A percentile compares a stretch with the other conserved stretches of the same genome.
Conservation (phyloP, 2,797 vertebrate species). For the Diplodus sargus region DNA sequence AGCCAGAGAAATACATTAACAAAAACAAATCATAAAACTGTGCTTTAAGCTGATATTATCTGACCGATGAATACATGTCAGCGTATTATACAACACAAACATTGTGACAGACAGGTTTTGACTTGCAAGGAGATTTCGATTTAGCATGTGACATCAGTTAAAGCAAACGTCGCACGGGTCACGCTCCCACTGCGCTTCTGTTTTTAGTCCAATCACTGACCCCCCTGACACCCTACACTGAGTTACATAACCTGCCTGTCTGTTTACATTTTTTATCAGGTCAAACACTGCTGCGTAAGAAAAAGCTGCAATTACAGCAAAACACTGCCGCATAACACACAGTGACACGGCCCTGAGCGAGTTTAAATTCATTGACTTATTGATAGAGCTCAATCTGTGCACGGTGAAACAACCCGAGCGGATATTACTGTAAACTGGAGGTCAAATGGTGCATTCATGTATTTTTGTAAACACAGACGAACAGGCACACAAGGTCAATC, state of each 20-base stretch:
- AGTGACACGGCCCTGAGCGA: background rate
- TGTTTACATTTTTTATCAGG: slow-evolving; percentile 80
- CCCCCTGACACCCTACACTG: slow-evolving; percentile 59
- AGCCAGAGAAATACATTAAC: background rate
- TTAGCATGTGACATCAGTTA: slow-evolving; percentile 52
- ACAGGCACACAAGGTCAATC: slow-evolving; percentile 65
- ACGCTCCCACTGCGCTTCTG: slow-evolving; percentile 55
- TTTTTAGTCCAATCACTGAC: slow-evolving; percentile 72
- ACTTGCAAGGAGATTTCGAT: slow-evolving; percentile 33
- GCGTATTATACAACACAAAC: slow-evolving; percentile 34
- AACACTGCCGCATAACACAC: slow-evolving; percentile 43
- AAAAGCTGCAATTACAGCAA: slow-evolving; percentile 68
- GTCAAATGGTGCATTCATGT: slow-evolving; percentile 48
- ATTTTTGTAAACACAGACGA: slow-evolving; percentile 39
- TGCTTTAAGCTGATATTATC: slow-evolving; percentile 5
- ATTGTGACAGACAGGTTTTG: slow-evolving; percentile 29
- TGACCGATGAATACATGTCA: slow-evolving; percentile 3
- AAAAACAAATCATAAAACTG: slow-evolving; percentile 20
- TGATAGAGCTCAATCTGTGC: slow-evolving; percentile 34
- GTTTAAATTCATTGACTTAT: slow-evolving; percentile 46
- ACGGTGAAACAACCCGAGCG: slow-evolving; percentile 3
- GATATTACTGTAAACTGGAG: slow-evolving; percentile 17
- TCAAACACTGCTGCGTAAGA: slow-evolving; percentile 73
- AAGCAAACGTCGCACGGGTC: slow-evolving; percentile 55
- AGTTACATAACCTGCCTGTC: slow-evolving; percentile 75